Conservation (phyloP, 2,797 vertebrate genomes). For the Carduelis carduelis region DNA sequence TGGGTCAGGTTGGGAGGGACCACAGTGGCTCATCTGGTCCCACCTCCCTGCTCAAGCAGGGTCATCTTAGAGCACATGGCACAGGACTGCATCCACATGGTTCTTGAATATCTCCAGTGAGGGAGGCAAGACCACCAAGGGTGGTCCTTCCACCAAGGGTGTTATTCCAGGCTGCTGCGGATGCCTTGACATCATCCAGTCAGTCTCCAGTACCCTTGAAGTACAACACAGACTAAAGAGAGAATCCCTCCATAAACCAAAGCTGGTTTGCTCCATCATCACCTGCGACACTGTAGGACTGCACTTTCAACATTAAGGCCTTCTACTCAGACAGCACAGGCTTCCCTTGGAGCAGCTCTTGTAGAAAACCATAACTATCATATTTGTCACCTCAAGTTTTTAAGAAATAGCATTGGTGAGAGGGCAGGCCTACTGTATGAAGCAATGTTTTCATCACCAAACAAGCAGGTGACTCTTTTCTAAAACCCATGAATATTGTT, state of each 20-base stretch:
- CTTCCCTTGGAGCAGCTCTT: not conserved
- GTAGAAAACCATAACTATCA: not conserved
- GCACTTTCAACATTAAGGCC: not conserved
- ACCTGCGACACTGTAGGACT: rapidly evolving
- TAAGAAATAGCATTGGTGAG: not conserved
- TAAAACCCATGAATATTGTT: not conserved
- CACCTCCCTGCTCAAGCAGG: not conserved
- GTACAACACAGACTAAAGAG: not conserved
- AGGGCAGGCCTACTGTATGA: not conserved
- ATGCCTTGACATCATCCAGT: not conserved
- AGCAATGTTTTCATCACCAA: not conserved
- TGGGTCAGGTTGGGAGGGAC: not conserved
- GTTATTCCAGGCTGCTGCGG: not conserved
- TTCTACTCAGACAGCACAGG: not conserved
- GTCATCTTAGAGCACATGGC: not conserved
- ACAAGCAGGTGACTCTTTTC: not conserved
- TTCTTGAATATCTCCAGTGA: not conserved
- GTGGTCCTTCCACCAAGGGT: not conserved
- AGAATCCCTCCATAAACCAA: not conserved
- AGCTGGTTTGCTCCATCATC: not conserved
- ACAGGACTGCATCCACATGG: not conserved
- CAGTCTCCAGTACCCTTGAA: not conserved
- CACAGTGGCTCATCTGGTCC: not conserved
- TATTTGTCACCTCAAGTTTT: not conserved
- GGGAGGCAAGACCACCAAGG: not conserved